Evolutionary conservation across 64 coral and sea anemone species (phyloP), one percentile per base, ranked within the genome.

Genomic region (Porites australiensis): DNA sequence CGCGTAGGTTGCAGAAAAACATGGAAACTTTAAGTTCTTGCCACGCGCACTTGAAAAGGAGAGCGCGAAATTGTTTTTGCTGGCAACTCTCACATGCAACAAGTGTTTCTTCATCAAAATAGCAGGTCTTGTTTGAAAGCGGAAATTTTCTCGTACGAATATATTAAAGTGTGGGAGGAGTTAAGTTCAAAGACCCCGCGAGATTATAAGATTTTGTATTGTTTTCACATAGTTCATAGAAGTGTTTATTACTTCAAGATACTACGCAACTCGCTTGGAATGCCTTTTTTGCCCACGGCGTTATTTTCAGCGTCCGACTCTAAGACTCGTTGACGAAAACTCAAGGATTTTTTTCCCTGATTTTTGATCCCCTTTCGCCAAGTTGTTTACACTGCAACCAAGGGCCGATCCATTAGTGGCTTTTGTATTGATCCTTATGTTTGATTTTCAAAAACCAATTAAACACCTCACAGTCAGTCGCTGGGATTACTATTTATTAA

Each of bases 171-270:
- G 81, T 78, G 50, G 75, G 75, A 78, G 81, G 63, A 18, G 18
- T 46, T 65, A 2, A 59, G 79, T 37, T 84, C 81, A 84, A 84
- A 84, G 52, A 19, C 16, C 44, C 81, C 62, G 27, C 27, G 46
- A 44, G 77, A 58, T 61, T 80, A 80, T 80, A 60, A 80, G 77
- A 80, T 60, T 57, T 80, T 59, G 77, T 21, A 80, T 80, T 80
- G 77, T 80, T 45, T 80, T 61, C 14, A 12, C 14, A 4, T 16
- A 19, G 45, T 44, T 6, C 45, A 57, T 15, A 16, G 23, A 60
- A 52, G 77, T 60, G 51, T 62, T 44, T 57, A 12, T 62, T 44
- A 82, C 55, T 83, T 83, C 46, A 37, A 64, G 61, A 52, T 18
- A 60, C 61, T 68, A 13, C 44, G 62, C 63, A 23, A 13, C 23